Percentiles rank a stretch among this genome's conserved stretches.
Conservation (phyloP, 1,140 invertebrate genomes). For the Drosophila suzukii region DNA sequence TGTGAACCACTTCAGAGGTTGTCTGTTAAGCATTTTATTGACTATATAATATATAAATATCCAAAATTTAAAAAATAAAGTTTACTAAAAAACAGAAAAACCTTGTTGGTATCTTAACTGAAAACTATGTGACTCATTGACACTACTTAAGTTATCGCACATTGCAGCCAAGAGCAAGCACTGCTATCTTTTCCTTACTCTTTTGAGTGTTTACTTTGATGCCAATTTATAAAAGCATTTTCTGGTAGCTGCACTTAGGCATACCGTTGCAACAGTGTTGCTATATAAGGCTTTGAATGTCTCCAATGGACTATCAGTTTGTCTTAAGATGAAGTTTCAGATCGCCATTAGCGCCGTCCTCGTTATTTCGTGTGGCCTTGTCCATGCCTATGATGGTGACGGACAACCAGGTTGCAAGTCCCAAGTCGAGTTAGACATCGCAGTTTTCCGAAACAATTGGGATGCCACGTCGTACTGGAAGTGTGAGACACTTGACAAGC, state of each 20-base stretch:
- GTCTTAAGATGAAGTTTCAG: constrained; percentile 58
- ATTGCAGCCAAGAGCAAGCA: not conserved
- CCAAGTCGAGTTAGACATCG: constrained; percentile 53
- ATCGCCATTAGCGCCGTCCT: constrained; percentile 48
- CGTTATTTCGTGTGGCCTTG: constrained; percentile 31
- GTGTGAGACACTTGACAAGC: constrained; percentile 50
- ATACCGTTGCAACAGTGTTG: constrained; percentile 21
- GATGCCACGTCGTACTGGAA: constrained; percentile 73
- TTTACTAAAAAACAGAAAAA: not conserved
- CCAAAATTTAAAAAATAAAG: not conserved
- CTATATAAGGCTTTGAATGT: constrained; percentile 55
- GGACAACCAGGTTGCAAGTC: constrained; percentile 69
- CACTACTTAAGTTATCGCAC: constrained; percentile 3
- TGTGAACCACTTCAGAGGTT: too few relatives aligned
- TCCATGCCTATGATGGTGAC: constrained; percentile 47
- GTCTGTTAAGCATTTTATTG: too few relatives aligned
- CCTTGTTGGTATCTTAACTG: not conserved
- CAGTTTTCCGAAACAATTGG: constrained; percentile 61
- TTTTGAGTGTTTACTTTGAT: constrained; percentile 31
- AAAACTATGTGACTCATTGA: constrained; percentile 6
- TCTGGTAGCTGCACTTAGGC: constrained; percentile 41
- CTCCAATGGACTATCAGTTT: constrained; percentile 24
- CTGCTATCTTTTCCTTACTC: constrained; percentile 15
- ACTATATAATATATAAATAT: not conserved
- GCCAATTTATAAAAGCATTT: constrained; percentile 70